Evolutionary conservation across 2,797 vertebrate genomes (phyloP).

Genomic region (Lagorchestes hirsutus): DNA sequence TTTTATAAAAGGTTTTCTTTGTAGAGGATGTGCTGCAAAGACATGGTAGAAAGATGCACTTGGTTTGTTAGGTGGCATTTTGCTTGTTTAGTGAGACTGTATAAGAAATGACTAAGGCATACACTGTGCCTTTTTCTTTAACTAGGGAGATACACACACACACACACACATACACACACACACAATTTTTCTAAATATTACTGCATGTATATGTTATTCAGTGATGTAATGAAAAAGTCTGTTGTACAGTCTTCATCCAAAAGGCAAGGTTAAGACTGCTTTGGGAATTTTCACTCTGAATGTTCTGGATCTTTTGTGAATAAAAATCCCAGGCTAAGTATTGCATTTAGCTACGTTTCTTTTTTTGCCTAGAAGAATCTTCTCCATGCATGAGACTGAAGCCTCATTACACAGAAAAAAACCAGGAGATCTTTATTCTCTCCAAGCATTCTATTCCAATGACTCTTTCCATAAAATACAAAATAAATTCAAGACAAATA

Average conservation of each 20-base stretch:
- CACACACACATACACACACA: neutral
- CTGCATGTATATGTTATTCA: neutral
- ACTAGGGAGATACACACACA: neutral
- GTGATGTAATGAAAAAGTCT: neutral
- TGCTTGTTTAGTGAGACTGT: neutral
- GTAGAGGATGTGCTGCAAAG: neutral
- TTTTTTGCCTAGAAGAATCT: neutral
- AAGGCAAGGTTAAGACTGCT: neutral
- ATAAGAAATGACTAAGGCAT: neutral
- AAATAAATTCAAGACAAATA: constrained; percentile 56
- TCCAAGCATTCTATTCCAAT: neutral
- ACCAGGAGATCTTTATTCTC: constrained; percentile 1
- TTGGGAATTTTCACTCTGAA: neutral
- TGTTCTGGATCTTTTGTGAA: neutral
- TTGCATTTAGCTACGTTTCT: accelerated
- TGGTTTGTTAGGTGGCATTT: neutral
- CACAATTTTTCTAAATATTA: neutral
- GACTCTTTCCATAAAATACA: constrained; percentile 63
- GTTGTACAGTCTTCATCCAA: neutral
- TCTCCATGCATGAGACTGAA: constrained; percentile 37
- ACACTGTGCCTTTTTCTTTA: neutral
- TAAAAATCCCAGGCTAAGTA: constrained; percentile 17
- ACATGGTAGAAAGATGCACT: neutral
- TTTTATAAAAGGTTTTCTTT: neutral
- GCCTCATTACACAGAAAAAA: constrained; percentile 19